Base-by-base conservation (phyloP, 2,797 vertebrate species). In the Clarias laeviceps region DNA sequence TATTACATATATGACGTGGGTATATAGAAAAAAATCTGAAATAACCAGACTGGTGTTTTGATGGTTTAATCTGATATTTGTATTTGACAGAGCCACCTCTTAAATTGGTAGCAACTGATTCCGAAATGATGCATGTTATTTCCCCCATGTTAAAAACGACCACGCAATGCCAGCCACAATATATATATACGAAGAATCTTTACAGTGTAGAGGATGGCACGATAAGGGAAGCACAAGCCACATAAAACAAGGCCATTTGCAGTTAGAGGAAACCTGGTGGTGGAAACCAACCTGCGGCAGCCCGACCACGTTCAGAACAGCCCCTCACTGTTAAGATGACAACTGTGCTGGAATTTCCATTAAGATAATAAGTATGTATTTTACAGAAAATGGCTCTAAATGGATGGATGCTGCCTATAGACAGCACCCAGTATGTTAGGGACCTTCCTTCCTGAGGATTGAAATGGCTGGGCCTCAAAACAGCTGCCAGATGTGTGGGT, bases 401-500 rank as follows among this genome's bases (percentile, higher is more conserved):
- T 72, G 40, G 50, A 80, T 34, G 2, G 24, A 84, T 87, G 88
- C 82, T 82, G 91, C 87, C 88, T 85, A 88, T 87, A 91, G 83
- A 83, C 76, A 91, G 91, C 88, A 90, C 90, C 89, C 85, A 91
- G 84, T 79, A 91, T 87, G 83, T 86, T 85, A 83, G 88, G 90
- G 86, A 81, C 82, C 80, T 87, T 88, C 78, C 86, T 62, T 88
- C 73, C 87, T 66, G 82, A 81, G 17, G 70, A 74, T 61, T 69
- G 40, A 68, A 65, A 37, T 40, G 76, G 82, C 77, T 88, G 86
- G 83, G 91, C 90, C 89, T 93, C 93, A 94, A 95, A 95, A 93
- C 94, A 96, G 94, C 94, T 94, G 94, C 95, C 94, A 95, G 94
- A 96, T 96, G 95, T 95, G 93, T 92, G 90, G 69, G 89, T 89